Evolutionary conservation across 1,140 invertebrate genomes (phyloP), one percentile per base, ranked within the genome.

Genomic region (Calephelis nemesis): DNA sequence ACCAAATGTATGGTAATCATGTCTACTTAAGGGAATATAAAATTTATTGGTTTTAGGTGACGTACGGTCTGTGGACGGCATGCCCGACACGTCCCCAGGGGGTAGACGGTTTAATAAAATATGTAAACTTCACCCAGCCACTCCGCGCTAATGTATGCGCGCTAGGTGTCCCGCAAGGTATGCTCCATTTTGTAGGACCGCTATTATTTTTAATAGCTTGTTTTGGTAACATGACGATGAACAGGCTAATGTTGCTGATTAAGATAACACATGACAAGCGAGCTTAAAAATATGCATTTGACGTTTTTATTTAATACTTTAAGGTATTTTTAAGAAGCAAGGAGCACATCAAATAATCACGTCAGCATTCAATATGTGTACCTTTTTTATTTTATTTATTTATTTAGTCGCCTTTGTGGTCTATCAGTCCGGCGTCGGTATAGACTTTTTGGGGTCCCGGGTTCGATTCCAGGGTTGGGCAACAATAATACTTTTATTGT

Each of bases 91-190:
- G 69, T 73, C 67, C 70, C 62, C 66, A 19, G 69, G 52, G 65
- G 70, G 62, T 62, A 64, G 71, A 69, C 50, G 74, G 74, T 75
- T 75, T 76, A 71, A 76, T 76, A 76, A 76, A 76, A 76, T 72
- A 76, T 73, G 72, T 75, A 72, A 71, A 71, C 70, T 64, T 52
- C 15, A 64, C 70, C 69, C 62, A 39, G 39, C 52, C 67, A 47
- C 67, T 50, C 69, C 62, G n/a, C 71, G 64, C 69, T 76, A 73
- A 76, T 76, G 65, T 76, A 73, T 76, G 74, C 74, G 69, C 66
- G 62, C 63, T 70, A 54, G 68, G 74, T 50, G 64, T 70, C 69
- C 71, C 74, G 63, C 74, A 73, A 73, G 69, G 69, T 67, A 58
- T 45, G 15, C 49, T 50, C 65, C 65, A 69, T 64, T 65, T 70